phyloP scores from a whole-genome alignment of 2,888 invertebrate genomes.

The Cerastis rubricosa region DNA sequence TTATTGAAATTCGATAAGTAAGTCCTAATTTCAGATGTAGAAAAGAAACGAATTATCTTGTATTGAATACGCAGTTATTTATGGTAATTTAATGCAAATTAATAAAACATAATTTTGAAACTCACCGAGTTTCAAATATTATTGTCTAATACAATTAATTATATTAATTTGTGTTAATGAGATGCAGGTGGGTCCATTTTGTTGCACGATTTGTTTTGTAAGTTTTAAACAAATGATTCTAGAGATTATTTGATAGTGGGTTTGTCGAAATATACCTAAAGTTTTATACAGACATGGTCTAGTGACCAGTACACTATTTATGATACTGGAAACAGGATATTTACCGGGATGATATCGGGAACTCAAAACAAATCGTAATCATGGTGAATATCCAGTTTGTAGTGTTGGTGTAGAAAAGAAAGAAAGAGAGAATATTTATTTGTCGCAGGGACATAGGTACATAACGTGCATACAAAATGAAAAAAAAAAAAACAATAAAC shows the following conservation, averaged over 20 bases:
- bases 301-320: too few relatives aligned
- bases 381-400: too few relatives aligned
- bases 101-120: slow-evolving; percentile 42
- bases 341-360: too few relatives aligned
- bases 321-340: too few relatives aligned
- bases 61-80: slow-evolving; percentile 32
- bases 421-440: too few relatives aligned
- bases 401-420: too few relatives aligned
- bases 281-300: too few relatives aligned
- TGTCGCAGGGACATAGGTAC: too few relatives aligned
- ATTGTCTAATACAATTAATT: slow-evolving; percentile 58
- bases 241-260: background rate
- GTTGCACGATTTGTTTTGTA: slow-evolving; percentile 44
- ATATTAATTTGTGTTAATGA: slow-evolving; percentile 64
- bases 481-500: too few relatives aligned
- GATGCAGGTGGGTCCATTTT: slow-evolving; percentile 41
- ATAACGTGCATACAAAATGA: too few relatives aligned
- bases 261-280: slow-evolving; percentile 6
- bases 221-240: slow-evolving; percentile 37
- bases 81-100: slow-evolving; percentile 56
- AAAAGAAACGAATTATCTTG: slow-evolving; percentile 30
- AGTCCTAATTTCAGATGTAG: background rate
- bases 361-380: too few relatives aligned
- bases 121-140: slow-evolving; percentile 38
- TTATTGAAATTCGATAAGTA: slow-evolving; percentile 15